Evolutionary conservation across 2,888 invertebrate species (phyloP).

Genomic region (Hybos culiciformis): DNA sequence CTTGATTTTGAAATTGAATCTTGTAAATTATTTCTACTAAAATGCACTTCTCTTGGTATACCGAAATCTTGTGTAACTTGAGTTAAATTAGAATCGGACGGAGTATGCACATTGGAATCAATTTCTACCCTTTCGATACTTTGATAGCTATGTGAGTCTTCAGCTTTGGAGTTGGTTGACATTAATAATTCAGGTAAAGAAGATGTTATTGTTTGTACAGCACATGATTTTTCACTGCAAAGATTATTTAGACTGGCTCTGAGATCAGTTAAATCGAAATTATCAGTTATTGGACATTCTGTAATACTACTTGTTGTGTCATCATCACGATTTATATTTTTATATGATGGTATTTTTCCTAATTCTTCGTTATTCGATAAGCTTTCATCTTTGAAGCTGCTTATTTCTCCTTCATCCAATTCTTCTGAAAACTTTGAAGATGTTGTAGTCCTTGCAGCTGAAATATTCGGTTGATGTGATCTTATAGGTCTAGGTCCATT

Average conservation of each 20-base stretch:
- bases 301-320: constrained; percentile 16
- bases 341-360: constrained; percentile 26
- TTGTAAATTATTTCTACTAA: constrained; percentile 20
- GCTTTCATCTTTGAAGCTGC: constrained; percentile 9
- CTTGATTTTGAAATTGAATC: constrained; percentile 40
- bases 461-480: constrained; percentile 36
- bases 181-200: constrained; percentile 48
- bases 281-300: constrained; percentile 50
- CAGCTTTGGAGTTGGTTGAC: constrained; percentile 24
- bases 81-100: constrained; percentile 29
- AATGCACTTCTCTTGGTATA: constrained; percentile 18
- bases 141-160: constrained; percentile 32
- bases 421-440: constrained; percentile 39
- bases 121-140: constrained; percentile 32
- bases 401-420: constrained; percentile 32
- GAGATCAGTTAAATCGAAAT: constrained; percentile 42
- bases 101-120: constrained; percentile 19
- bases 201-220: constrained; percentile 33
- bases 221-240: constrained; percentile 32
- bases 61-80: constrained; percentile 33
- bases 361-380: constrained; percentile 43
- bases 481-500: constrained; percentile 45
- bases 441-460: constrained; percentile 30
- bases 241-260: constrained; percentile 42
- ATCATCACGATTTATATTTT: constrained; percentile 26